Evolutionary conservation across 2,113 vertebrate species (phyloP), one percentile per base, ranked within the genome.

Genomic region (Pardalotus punctatus): DNA sequence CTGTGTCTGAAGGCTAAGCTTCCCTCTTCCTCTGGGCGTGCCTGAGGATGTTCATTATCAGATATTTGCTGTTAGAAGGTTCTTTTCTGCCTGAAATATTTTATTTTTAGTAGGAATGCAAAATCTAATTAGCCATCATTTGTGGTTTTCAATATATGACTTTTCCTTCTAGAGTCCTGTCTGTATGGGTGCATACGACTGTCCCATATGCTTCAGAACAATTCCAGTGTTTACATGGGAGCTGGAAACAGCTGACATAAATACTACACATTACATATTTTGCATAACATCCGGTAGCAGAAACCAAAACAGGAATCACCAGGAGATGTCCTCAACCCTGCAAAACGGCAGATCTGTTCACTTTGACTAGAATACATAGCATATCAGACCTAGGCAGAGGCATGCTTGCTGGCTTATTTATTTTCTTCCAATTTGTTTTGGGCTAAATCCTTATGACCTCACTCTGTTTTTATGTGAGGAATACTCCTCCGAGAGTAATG

Each of bases 21-120:
- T 14, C 57, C 23, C 29, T 88, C n/a, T 88, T 95, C 74, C 61
- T 81, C 54, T 90, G 90, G 81, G 82, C 92, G 20, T 81, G 65
- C 57, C 57, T 89, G 54, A 79, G 43, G 28, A 54, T 78, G 38
- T 43, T 94, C n/a, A 93, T 97, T 94, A 83, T 87, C 86, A 86
- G 60, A 35, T 54, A 76, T 81, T 47, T 94, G 57, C 81, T 81
- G 57, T 93, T 70, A 90, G 91, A 87, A 74, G 33, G 86, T 40
- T 56, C 4, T 93, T 85, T 76, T 79, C 50, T 88, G 33, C 42
- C 29, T n/a, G 18, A 86, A 60, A 53, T 58, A 17, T 33, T 67
- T 25, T 71, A 40, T 42, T 38, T 94, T 94, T 71, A 74, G 71
- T 43, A 50, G 72, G 67, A 76, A 69, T 69, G 40, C 84, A 93